Conservation (phyloP, 2,113 vertebrate genomes). For the Trochalopteron elliotii region DNA sequence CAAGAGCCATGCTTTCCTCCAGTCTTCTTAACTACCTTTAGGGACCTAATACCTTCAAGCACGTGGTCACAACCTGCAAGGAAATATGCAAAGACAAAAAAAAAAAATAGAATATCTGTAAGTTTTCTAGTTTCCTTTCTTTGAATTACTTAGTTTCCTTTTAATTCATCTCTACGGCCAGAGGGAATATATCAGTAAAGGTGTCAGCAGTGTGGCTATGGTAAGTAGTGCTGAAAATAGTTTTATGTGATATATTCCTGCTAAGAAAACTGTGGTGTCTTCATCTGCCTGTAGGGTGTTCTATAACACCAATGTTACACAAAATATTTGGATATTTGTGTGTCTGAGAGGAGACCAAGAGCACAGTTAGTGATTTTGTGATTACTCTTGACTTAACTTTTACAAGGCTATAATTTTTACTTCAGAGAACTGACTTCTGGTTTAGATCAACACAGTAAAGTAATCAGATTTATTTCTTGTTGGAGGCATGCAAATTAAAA, state of each 20-base stretch:
- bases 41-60: slow-evolving; percentile 84
- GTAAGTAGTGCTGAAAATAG: not conserved
- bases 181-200: not conserved
- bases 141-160: not conserved
- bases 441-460: not conserved
- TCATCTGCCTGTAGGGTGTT: not conserved
- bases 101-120: not conserved
- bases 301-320: not conserved
- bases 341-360: not conserved
- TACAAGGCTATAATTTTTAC: not conserved
- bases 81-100: not conserved
- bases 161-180: not conserved
- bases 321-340: not conserved
- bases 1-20: slow-evolving; percentile 82
- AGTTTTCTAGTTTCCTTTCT: not conserved
- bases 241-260: not conserved
- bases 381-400: not conserved
- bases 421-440: not conserved
- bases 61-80: slow-evolving; percentile 81
- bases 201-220: not conserved
- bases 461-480: not conserved
- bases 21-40: slow-evolving; percentile 89
- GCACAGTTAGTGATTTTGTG: not conserved
- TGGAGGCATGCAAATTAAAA: not conserved
- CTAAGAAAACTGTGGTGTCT: not conserved